These are phyloP conservation scores for Orussus abietinus DNA, from an alignment of 1,140 invertebrate genomes.

Conservation along the genomic window DNA sequence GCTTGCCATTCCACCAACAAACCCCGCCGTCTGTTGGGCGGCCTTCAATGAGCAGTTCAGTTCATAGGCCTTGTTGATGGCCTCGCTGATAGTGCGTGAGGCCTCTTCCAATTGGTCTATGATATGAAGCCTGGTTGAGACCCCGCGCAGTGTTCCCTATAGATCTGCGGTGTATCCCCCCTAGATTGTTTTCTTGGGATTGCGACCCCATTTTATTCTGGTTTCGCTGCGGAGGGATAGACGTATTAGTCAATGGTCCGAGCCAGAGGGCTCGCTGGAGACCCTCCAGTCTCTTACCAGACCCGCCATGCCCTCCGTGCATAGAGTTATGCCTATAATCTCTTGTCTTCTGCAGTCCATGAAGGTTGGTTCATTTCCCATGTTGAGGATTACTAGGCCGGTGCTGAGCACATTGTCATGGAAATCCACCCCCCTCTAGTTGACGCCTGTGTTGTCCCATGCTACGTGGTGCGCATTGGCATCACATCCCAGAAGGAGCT, in stretches of 20 bases:
- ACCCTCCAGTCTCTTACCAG: background rate
- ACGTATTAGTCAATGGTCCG: too few relatives aligned
- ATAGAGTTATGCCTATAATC: slow-evolving; percentile 1
- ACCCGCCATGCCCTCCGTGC: background rate
- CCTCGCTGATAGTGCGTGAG: background rate
- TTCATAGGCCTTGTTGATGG: too few relatives aligned
- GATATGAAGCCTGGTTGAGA: too few relatives aligned
- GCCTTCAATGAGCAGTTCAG: too few relatives aligned
- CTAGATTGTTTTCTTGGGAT: background rate
- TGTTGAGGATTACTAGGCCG: slow-evolving; percentile 1
- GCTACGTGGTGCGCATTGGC: slow-evolving; percentile 22
- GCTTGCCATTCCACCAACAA: too few relatives aligned
- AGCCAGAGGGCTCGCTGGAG: background rate
- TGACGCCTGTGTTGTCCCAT: slow-evolving; percentile 24
- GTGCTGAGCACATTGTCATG: background rate
- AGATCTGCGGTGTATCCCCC: too few relatives aligned
- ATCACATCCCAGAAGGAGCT: slow-evolving; percentile 25
- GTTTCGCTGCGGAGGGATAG: too few relatives aligned
- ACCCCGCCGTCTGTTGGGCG: too few relatives aligned
- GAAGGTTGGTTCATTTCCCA: background rate
- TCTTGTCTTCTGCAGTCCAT: slow-evolving; percentile 9
- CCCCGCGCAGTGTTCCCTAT: too few relatives aligned
- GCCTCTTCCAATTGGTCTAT: too few relatives aligned
- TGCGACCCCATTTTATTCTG: too few relatives aligned
- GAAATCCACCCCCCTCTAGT: slow-evolving; percentile 23